Evolutionary conservation across 2,113 vertebrate genomes (phyloP).

Genomic region (western clawed frog (Xenopus tropicalis)): DNA sequence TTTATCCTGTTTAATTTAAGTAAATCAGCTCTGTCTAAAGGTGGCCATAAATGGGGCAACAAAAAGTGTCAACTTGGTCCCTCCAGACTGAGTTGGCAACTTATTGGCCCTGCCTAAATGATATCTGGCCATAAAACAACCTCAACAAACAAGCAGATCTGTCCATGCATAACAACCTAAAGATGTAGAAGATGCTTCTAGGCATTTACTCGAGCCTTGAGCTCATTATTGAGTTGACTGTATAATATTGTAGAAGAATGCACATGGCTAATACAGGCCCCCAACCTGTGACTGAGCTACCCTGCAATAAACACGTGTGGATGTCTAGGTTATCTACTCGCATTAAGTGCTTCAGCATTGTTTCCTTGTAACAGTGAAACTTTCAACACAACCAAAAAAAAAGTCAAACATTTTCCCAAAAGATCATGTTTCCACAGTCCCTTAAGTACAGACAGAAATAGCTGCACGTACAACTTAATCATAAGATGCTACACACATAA

Average conservation of each 20-base stretch:
- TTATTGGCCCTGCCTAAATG: too few species aligned
- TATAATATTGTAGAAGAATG: neutral
- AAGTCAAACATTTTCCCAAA: neutral
- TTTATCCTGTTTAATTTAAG: too few species aligned
- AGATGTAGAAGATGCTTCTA: too few species aligned
- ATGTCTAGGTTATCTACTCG: neutral
- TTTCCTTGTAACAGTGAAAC: neutral
- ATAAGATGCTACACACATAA: neutral
- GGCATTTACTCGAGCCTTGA: neutral
- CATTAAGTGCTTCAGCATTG: neutral
- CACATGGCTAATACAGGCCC: neutral
- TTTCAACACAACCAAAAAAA: neutral
- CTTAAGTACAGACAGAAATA: conserved; percentile 1
- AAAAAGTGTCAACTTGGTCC: too few species aligned
- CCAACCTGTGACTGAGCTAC: neutral
- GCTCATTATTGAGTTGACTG: neutral
- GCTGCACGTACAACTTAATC: neutral
- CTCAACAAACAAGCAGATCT: too few species aligned
- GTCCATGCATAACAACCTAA: too few species aligned
- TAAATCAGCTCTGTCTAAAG: too few species aligned
- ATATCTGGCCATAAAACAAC: too few species aligned
- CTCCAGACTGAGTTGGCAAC: too few species aligned
- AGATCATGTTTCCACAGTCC: conserved; percentile 5
- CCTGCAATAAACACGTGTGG: neutral
- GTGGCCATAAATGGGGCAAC: too few species aligned